Conservation (phyloP, 2,113 vertebrate species). For the Candoia aspera region DNA sequence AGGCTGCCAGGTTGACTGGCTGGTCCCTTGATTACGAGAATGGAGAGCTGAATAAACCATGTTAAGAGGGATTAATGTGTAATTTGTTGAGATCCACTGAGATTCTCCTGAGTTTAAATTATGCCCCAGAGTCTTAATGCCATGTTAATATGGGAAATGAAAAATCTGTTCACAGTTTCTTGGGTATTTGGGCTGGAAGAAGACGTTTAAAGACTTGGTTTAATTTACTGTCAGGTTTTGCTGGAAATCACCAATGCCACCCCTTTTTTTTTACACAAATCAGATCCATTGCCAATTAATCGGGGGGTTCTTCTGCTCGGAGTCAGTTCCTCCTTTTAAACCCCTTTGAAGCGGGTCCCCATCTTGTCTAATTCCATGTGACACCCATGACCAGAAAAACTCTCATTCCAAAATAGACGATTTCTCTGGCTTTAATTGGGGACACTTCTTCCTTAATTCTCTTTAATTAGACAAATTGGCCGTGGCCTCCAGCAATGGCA, state of each 20-base stretch:
- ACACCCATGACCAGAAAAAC: slow-evolving; percentile 32
- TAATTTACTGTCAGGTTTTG: background rate
- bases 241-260: background rate
- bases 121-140: background rate
- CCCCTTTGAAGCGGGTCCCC: background rate
- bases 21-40: background rate
- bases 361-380: slow-evolving; percentile 24
- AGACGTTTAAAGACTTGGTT: background rate
- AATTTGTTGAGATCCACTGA: background rate
- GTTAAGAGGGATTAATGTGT: background rate
- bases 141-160: background rate
- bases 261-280: background rate
- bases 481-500: slow-evolving; percentile 21
- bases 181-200: background rate
- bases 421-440: slow-evolving; percentile 42
- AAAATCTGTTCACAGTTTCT: background rate
- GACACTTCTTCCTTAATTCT: slow-evolving; percentile 43
- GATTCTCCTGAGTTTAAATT: background rate
- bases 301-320: background rate
- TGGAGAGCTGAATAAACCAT: background rate
- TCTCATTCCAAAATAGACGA: slow-evolving; percentile 17
- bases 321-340: background rate
- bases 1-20: background rate
- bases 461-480: slow-evolving; percentile 48
- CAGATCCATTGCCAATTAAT: background rate